Evolutionary conservation across 2,113 vertebrate species (phyloP).

Genomic region (Thomomys bottae): DNA sequence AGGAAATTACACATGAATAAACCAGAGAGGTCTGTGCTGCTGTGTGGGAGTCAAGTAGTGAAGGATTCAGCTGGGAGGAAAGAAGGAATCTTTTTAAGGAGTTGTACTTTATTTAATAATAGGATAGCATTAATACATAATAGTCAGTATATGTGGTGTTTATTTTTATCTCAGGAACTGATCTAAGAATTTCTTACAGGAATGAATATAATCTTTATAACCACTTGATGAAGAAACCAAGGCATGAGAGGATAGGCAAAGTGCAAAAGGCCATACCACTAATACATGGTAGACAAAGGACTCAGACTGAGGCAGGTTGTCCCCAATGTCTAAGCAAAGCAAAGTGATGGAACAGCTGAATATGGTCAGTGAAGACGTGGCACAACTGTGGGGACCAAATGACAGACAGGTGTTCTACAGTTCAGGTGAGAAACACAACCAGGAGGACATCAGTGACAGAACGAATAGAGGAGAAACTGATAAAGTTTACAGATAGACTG

Average conservation of each 20-base stretch:
- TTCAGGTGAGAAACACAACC: not conserved
- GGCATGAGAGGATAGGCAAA: not conserved
- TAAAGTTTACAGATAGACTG: not conserved
- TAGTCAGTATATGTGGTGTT: not conserved
- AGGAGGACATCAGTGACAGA: not conserved
- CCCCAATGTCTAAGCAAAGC: not conserved
- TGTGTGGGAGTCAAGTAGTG: not conserved
- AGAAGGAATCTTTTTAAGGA: not conserved
- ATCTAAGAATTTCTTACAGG: not conserved
- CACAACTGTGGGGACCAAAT: not conserved
- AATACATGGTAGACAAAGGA: too few relatives aligned
- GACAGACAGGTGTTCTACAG: not conserved
- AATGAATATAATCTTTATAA: constrained; percentile 10
- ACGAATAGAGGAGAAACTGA: not conserved
- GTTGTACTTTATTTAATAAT: constrained; percentile 1
- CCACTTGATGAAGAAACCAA: not conserved
- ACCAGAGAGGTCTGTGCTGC: not conserved
- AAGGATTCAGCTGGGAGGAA: not conserved
- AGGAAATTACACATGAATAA: not conserved
- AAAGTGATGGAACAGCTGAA: not conserved
- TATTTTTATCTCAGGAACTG: constrained; percentile 28
- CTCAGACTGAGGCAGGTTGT: not conserved
- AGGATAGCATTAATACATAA: not conserved
- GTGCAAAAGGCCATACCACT: not conserved
- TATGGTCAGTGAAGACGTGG: not conserved